Percentiles rank a stretch among this genome's conserved stretches.
These are phyloP conservation scores for Sisor rabdophorus DNA, from an alignment of 2,113 vertebrate genomes.

Conservation along the genomic window DNA sequence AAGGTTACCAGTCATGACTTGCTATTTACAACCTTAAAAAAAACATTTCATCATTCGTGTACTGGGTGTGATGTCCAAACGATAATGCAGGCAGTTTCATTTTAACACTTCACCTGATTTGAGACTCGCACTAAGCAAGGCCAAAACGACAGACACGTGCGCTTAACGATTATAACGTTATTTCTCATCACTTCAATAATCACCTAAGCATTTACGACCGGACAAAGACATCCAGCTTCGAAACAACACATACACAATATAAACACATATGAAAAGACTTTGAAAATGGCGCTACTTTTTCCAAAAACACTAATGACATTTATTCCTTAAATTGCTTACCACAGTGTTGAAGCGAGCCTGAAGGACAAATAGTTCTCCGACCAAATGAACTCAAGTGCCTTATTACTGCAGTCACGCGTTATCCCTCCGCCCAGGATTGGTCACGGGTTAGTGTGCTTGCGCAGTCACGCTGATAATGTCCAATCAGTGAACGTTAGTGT, in stretches of 20 bases:
- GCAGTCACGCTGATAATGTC: not conserved
- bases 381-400: not conserved
- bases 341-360: not conserved
- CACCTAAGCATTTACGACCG: not conserved
- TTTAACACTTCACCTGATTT: too few relatives aligned
- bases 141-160: not conserved
- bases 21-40: not conserved
- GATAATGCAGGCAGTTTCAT: not conserved
- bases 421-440: not conserved
- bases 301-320: not conserved
- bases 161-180: not conserved
- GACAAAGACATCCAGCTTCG: not conserved
- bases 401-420: not conserved
- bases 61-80: not conserved
- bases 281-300: not conserved
- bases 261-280: not conserved
- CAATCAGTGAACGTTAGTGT: not conserved
- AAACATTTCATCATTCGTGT: not conserved
- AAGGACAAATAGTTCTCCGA: not conserved
- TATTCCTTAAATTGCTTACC: not conserved
- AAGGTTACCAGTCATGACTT: not conserved
- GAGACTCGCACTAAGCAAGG: not conserved
- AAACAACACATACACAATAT: not conserved
- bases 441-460: not conserved
- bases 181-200: not conserved